Conservation (phyloP, 1,140 invertebrate species). For the Ectropis grisescens region DNA sequence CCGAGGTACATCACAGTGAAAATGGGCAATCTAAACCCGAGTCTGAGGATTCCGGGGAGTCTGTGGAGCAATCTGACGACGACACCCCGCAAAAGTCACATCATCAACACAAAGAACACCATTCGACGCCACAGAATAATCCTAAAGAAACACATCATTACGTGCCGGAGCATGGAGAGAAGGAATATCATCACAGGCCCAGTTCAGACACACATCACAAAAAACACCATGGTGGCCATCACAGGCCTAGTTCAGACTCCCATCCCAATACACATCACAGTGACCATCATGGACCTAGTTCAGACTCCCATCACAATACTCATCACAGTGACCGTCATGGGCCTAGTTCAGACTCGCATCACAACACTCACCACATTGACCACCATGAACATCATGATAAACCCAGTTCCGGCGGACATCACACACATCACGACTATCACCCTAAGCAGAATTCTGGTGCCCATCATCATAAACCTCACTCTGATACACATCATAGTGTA, state of each 20-base stretch:
- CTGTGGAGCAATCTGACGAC: slow-evolving; percentile 6
- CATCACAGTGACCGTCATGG: slow-evolving; percentile 4
- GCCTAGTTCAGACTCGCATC: slow-evolving; percentile 1
- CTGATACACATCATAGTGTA: no score
- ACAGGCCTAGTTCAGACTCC: background rate
- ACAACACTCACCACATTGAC: slow-evolving; percentile 8
- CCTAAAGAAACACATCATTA: slow-evolving; percentile 7
- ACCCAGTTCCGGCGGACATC: slow-evolving; percentile 5
- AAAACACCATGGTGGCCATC: background rate
- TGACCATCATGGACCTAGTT: slow-evolving; percentile 1
- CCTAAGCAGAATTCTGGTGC: no score
- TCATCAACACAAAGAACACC: slow-evolving; percentile 6
- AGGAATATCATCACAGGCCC: slow-evolving; percentile 4
- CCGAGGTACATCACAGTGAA: slow-evolving; percentile 1
- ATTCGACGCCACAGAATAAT: slow-evolving; percentile 1
- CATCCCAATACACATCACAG: slow-evolving; percentile 1
- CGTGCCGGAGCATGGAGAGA: slow-evolving; percentile 7
- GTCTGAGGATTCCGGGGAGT: slow-evolving; percentile 8
- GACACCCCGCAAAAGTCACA: slow-evolving; percentile 1
- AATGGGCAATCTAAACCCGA: slow-evolving; percentile 11
- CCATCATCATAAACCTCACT: no score
- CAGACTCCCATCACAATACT: background rate
- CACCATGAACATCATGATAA: slow-evolving; percentile 7
- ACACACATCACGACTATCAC: no score
- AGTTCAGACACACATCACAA: background rate